A percentile compares a stretch with the other conserved stretches of the same genome.
phyloP scores from a whole-genome alignment of 1,140 invertebrate genomes.

The Drosophila teissieri region DNA sequence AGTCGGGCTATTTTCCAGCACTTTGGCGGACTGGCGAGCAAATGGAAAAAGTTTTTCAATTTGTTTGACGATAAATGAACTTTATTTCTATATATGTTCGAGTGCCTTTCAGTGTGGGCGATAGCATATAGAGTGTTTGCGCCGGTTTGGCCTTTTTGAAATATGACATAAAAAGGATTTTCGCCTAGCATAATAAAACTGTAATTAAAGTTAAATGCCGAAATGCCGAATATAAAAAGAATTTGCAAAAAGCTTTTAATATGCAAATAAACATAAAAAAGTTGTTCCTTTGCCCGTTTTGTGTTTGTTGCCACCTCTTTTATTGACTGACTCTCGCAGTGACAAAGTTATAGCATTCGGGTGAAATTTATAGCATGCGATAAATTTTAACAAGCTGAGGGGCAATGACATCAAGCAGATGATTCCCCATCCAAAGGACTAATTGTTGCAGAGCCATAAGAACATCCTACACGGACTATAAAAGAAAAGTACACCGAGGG shows the following conservation, averaged over 20 bases:
- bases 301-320: constrained; percentile 38
- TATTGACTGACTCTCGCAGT: constrained; percentile 67
- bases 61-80: constrained; percentile 80
- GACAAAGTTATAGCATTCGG: constrained; percentile 74
- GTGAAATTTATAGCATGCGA: constrained; percentile 71
- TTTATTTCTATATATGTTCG: constrained; percentile 42
- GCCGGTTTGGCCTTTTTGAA: constrained; percentile 56
- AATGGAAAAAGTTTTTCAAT: constrained; percentile 82
- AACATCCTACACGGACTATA: constrained; percentile 20
- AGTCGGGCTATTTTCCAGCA: constrained; percentile 49
- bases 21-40: constrained; percentile 55
- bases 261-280: constrained; percentile 73
- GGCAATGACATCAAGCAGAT: constrained; percentile 6
- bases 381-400: constrained; percentile 70
- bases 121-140: constrained; percentile 9
- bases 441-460: constrained; percentile 46
- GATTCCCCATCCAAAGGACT: constrained; percentile 22
- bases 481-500: background rate
- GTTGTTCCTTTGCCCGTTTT: constrained; percentile 22
- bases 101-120: constrained; percentile 9
- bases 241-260: constrained; percentile 58
- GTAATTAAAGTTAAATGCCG: constrained; percentile 77
- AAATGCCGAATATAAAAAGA: constrained; percentile 56
- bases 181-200: constrained; percentile 74
- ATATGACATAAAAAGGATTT: constrained; percentile 74